Conservation (phyloP, 2,888 invertebrate species). For the Bhutanitis thaidina region DNA sequence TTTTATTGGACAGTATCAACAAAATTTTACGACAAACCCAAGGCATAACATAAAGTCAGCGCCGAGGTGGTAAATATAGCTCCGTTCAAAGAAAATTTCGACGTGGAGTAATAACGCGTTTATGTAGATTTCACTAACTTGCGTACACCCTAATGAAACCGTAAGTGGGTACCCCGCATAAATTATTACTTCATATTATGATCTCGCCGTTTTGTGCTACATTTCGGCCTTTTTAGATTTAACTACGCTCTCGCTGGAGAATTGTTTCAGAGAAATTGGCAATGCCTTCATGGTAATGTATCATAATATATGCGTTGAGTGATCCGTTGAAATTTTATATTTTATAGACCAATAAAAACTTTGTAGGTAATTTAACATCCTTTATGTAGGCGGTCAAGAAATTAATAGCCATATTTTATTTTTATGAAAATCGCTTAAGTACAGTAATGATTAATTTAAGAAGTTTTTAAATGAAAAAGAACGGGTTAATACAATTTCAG, state of each 20-base stretch:
- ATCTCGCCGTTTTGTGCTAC: constrained; percentile 37
- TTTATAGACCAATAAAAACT: constrained; percentile 21
- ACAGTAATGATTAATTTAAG: too few species aligned
- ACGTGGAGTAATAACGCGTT: constrained; percentile 53
- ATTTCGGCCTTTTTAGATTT: constrained; percentile 41
- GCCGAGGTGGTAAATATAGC: constrained; percentile 31
- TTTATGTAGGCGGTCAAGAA: too few species aligned
- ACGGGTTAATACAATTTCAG: too few species aligned
- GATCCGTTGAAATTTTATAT: constrained; percentile 2
- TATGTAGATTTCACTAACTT: constrained; percentile 66
- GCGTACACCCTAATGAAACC: constrained; percentile 57
- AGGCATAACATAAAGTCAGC: constrained; percentile 32
- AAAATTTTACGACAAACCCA: constrained; percentile 36
- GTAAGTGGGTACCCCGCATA: constrained; percentile 52
- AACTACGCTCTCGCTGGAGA: constrained; percentile 29
- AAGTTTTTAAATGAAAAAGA: too few species aligned
- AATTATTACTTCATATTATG: constrained; percentile 56
- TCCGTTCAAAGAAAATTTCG: constrained; percentile 43
- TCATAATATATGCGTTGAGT: constrained; percentile 16
- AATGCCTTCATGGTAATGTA: constrained; percentile 31
- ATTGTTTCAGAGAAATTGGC: constrained; percentile 45
- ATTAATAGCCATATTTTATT: too few species aligned
- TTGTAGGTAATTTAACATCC: background rate
- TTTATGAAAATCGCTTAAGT: too few species aligned
- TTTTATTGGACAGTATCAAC: constrained; percentile 27